Evolutionary conservation across 2,888 invertebrate species (phyloP), one percentile per base, ranked within the genome.

Genomic region (Ametastegia equiseti): DNA sequence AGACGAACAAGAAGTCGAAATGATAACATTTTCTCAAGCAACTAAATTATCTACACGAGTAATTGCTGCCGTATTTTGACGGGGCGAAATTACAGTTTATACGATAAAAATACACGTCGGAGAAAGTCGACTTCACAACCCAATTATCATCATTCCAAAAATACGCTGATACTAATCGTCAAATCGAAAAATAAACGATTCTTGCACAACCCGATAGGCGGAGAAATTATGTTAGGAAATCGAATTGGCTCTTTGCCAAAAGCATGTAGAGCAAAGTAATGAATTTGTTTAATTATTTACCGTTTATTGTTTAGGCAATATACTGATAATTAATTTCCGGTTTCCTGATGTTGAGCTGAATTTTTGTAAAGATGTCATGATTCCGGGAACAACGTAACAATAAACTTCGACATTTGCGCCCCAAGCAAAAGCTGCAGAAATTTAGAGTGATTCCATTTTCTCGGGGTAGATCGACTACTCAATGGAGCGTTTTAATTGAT

Each of bases 161-260:
- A 39, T 23, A 23, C 11, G 67, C 7, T 11, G 36, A 39, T 36
- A 2, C 23, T 23, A 30, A 45, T 45, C 30, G 69, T 45, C 45
- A 71, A 71, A 47, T 71, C 23, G 30, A 27, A 15, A 23, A 27
- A 13, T n/a, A n/a, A 15, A 45, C 45, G 27, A 27, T 11, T 45
- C 23, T 69, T 27, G 15, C 27, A 45, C 5, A 23, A 42, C 15
- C 4, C 50, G 13, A 54, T 30, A 19, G 75, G 5, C 19, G 33
- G 19, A 75, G 30, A 54, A 13, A n/a, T n/a, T n/a, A n/a, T 33
- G 15, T 54, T 11, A 54, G 54, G 39, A 57, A 54, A 75, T 75
- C 7, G 27, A 50, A 36, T 75, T 75, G 75, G 75, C 54, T 36
- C 54, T 50, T 75, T 54, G 15, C 75, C 54, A 54, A 9, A 75